Percentiles rank a stretch among this genome's conserved stretches.
These are phyloP conservation scores for Paratrypauchen microcephalus DNA, from an alignment of 2,797 vertebrate genomes.

Conservation along the genomic window DNA sequence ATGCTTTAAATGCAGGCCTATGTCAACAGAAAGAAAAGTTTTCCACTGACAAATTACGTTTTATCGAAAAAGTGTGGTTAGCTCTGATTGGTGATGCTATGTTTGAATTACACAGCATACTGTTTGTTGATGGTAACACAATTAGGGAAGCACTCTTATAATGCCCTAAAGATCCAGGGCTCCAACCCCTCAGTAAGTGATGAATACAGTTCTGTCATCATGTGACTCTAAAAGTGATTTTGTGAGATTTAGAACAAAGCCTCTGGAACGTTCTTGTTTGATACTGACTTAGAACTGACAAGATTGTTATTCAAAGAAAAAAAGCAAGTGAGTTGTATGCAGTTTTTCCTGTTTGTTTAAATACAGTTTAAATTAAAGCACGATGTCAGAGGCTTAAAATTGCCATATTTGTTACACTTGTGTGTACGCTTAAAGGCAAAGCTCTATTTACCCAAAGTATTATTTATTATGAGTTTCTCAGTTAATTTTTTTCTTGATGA, in stretches of 20 bases:
- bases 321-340: neutral
- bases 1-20: neutral
- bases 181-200: neutral
- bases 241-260: neutral
- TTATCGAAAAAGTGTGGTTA: neutral
- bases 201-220: neutral
- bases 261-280: neutral
- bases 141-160: neutral
- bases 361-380: neutral
- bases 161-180: neutral
- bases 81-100: neutral
- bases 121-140: conserved; percentile 6
- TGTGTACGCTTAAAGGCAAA: neutral
- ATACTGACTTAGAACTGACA: neutral
- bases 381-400: neutral
- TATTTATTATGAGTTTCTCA: conserved; percentile 10
- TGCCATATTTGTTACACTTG: conserved; percentile 1
- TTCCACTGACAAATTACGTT: neutral
- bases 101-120: neutral
- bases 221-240: neutral
- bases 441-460: neutral
- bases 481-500: conserved; percentile 6
- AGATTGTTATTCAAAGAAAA: neutral
- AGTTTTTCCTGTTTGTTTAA: neutral
- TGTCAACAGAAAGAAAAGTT: neutral